Base-by-base conservation (phyloP, 2,888 invertebrate species). In the Liodrosophila aerea region DNA sequence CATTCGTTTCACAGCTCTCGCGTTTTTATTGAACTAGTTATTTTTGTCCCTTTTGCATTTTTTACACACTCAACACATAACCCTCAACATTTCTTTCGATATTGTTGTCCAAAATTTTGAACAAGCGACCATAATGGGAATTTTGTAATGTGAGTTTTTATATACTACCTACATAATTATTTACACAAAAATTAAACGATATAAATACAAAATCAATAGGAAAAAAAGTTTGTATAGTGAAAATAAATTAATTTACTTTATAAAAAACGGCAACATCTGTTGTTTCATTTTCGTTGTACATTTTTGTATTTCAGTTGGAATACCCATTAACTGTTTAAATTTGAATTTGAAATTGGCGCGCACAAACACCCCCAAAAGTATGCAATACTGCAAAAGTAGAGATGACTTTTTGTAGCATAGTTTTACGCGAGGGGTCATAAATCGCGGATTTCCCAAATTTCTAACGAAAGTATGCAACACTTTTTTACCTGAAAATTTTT, bases 181-280 rank as follows among this genome's bases (percentile, higher is more conserved):
- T 68, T 68, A 68, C 62, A 69, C 50, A 56, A 49, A 72, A 65
- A 64, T 68, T 64, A 61, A 63, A 63, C 36, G 22, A 53, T 57
- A 64, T 40, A 46, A 44, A 56, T 51, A 44, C 22, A 57, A 63
- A 64, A 56, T 39, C 62, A 66, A 72, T 69, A 73, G 52, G 43
- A 56, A 73, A 64, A 39, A 43, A 58, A 65, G 51, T 59, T 64
- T 72, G 61, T 65, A 63, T 86, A 86, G 85, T 62, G 7, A 68
- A 86, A 86, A 78, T 82, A 85, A 85, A 81, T 60, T 64, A 78
- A 82, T 78, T 86, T 86, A 68, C 80, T 85, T 77, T 72, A 52
- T 67, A 85, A 16, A 85, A 72, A 77, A 65, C 58, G 59, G 67
- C 82, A 73, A 75, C 59, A 39, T 8, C 22, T 11, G n/a, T 40